These are phyloP conservation scores for Dipodomys ordii DNA, from an alignment of 2,113 vertebrate genomes.

Conservation along the genomic window DNA sequence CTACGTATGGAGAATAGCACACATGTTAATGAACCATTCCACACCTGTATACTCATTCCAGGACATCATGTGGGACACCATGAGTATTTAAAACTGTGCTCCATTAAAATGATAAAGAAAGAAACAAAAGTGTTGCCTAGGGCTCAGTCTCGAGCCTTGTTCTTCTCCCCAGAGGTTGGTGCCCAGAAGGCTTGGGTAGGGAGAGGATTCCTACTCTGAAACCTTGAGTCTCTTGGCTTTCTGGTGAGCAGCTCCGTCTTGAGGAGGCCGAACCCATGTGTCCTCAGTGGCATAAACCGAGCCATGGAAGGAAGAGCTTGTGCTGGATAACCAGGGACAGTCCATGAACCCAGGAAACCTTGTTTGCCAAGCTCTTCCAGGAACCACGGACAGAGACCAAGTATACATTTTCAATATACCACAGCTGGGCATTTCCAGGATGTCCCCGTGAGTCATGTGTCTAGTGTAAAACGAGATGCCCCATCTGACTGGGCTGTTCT, in stretches of 20 bases:
- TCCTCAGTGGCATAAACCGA: not conserved
- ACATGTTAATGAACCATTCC: not conserved
- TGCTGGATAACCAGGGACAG: fast-evolving
- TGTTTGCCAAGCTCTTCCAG: not conserved
- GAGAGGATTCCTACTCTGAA: not conserved
- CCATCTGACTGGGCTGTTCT: not conserved
- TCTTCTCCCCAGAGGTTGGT: not conserved
- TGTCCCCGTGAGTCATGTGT: not conserved
- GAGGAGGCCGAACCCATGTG: not conserved
- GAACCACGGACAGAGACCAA: not conserved
- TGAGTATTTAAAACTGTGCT: not conserved
- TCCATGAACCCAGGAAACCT: not conserved
- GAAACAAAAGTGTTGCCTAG: not conserved
- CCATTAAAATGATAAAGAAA: not conserved
- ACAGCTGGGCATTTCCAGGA: not conserved
- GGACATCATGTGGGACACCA: not conserved
- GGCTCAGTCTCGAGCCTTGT: not conserved
- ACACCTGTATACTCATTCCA: fast-evolving
- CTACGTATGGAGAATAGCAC: not conserved
- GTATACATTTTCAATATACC: not conserved
- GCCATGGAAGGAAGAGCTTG: not conserved
- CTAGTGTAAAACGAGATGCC: not conserved
- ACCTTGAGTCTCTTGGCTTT: not conserved
- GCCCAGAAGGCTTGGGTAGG: not conserved
- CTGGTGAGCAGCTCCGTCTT: not conserved